Conservation (phyloP, 2,888 invertebrate genomes). For the Abrostola triplasia region DNA sequence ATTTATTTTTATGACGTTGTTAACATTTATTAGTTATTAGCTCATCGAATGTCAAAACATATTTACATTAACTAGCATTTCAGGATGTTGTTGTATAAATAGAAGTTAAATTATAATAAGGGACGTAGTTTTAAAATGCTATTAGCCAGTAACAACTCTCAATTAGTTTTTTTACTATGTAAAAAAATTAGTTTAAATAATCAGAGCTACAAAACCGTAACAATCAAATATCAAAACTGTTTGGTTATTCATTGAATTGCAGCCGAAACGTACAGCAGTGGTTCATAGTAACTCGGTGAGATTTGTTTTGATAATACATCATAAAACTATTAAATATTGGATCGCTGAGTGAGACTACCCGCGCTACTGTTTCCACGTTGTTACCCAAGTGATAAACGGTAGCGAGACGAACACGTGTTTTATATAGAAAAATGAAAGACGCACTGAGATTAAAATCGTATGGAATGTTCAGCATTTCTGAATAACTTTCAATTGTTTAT, state of each 20-base stretch:
- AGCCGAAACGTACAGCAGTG: conserved; percentile 82
- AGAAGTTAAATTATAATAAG: conserved; percentile 1
- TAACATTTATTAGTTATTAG: conserved; percentile 26
- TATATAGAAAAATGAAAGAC: conserved; percentile 41
- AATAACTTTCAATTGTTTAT: conserved; percentile 46
- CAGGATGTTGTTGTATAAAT: not conserved
- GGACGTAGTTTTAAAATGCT: not conserved
- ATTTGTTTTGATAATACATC: conserved; percentile 89
- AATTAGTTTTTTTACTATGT: not conserved
- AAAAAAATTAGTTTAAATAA: not conserved
- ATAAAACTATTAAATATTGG: conserved; percentile 89
- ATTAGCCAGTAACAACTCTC: not conserved
- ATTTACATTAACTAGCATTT: conserved; percentile 8
- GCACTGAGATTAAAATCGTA: conserved; percentile 22
- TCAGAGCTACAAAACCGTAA: conserved; percentile 9
- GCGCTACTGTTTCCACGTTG: conserved; percentile 78
- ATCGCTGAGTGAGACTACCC: conserved; percentile 88
- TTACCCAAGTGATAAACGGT: conserved; percentile 67
- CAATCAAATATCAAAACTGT: conserved; percentile 75
- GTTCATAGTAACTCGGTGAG: conserved; percentile 83
- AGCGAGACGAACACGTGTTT: conserved; percentile 59
- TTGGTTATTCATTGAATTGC: conserved; percentile 67
- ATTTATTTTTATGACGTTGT: conserved; percentile 37
- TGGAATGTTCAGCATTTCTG: conserved; percentile 22
- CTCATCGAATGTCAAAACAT: conserved; percentile 17